phyloP scores from a whole-genome alignment of 2,797 vertebrate species.

The Tiaroga cobitis region DNA sequence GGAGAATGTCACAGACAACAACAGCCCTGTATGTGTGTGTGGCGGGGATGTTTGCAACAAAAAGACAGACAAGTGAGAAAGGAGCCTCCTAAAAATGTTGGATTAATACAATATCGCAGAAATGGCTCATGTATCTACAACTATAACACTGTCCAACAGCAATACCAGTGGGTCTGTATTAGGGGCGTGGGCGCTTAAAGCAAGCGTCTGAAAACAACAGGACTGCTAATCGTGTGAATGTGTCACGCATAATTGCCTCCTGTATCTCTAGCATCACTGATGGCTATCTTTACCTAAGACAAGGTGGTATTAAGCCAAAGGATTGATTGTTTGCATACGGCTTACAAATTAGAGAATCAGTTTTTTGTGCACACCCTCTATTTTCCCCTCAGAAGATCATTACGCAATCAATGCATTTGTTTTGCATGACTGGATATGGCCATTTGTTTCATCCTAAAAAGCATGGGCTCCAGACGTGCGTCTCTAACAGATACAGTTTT shows the following conservation, averaged over 20 bases:
- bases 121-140: not conserved
- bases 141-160: not conserved
- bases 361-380: constrained; percentile 47
- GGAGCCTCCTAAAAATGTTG: not conserved
- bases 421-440: constrained; percentile 49
- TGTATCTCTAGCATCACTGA: constrained; percentile 42
- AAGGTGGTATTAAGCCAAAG: constrained; percentile 52
- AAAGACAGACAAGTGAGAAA: constrained; percentile 13
- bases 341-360: constrained; percentile 49
- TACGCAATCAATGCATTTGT: constrained; percentile 62
- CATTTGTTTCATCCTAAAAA: constrained; percentile 46
- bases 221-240: not conserved
- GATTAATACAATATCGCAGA: not conserved
- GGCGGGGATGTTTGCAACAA: not conserved
- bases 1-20: constrained; percentile 47
- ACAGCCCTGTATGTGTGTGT: not conserved
- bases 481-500: not conserved
- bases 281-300: constrained; percentile 54
- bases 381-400: constrained; percentile 40
- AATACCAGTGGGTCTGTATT: not conserved
- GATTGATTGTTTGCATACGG: constrained; percentile 48
- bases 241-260: constrained; percentile 44
- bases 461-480: constrained; percentile 26
- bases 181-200: not conserved
- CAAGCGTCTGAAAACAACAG: constrained; percentile 4